Base-by-base conservation (phyloP, 1,140 invertebrate species). In the Tachypleus tridentatus region DNA sequence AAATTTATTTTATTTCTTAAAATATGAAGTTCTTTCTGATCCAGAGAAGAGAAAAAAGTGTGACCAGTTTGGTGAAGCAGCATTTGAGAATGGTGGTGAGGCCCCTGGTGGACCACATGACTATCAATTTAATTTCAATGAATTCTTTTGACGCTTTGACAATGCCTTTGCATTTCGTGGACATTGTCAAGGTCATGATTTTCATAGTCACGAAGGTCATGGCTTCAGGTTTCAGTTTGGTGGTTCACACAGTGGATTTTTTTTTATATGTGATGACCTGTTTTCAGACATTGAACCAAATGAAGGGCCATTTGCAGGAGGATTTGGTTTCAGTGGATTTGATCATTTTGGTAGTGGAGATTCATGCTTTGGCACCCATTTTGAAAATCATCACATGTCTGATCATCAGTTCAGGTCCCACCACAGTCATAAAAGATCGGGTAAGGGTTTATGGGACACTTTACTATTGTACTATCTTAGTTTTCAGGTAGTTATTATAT, bases 1-100 rank as follows among this genome's bases (percentile, higher is more conserved):
- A 52, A 64, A 47, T 51, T 48, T 58, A 57, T 61, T 64, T 62
- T 54, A 8, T 56, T 61, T 68, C 71, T 9, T 61, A 71, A 78
- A 78, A 5, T 78, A 78, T 70, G 78, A 79, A 72, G 68, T 78
- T 29, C 60, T 78, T 4, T 75, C 74, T 11, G 70, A 77, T 65
- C 70, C 72, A 47, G 71, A 77, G 3, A 77, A 75, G 63, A 69
- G 74, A 62, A 71, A 71, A 53, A 70, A 73, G 60, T 78, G 79
- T 68, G 77, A 78, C 65, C 63, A 69, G 51, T 72, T 72, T 64
- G 74, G 74, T n/a, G 64, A 65, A 48, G 29, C 66, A 7, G 62
- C 63, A 54, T 72, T 71, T 58, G n/a, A 66, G 49, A 52, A 61
- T 49, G 63, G 62, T 60, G 58, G 62, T 10, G 51, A 61, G 52